phyloP scores from a whole-genome alignment of 30 jellyfish, hydroid and myxozoan species.

The Hydra vulgaris region DNA sequence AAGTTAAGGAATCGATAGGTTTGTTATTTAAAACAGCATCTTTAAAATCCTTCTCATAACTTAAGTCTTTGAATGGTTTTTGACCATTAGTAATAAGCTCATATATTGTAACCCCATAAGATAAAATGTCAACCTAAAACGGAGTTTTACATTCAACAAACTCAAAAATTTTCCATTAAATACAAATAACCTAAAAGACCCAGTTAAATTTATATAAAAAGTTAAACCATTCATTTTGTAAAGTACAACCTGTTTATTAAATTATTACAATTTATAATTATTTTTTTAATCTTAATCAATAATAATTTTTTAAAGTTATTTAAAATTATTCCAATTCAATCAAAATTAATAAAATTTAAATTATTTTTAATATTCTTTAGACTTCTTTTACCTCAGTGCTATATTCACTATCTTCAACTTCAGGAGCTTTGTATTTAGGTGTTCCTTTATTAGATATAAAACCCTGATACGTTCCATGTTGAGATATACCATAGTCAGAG shows the following conservation, averaged over 20 bases:
- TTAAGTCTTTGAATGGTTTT: constrained; percentile 41
- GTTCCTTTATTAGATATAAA: constrained; percentile 55
- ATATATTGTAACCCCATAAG: constrained; percentile 67
- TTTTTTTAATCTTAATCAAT: too few species aligned
- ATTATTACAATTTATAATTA: too few species aligned
- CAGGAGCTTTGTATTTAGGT: constrained; percentile 86
- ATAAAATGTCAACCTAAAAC: constrained; percentile 82
- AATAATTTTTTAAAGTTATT: too few species aligned
- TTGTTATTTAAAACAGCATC: constrained; percentile 20
- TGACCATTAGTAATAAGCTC: constrained; percentile 69
- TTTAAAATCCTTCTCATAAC: constrained; percentile 18
- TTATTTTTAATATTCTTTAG: background rate
- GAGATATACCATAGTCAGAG: constrained; percentile 91
- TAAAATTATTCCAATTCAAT: background rate
- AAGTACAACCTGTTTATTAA: too few species aligned
- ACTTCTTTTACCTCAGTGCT: constrained; percentile 58
- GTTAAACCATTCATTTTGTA: too few species aligned
- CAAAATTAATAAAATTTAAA: background rate
- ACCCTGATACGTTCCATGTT: constrained; percentile 61
- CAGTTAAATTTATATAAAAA: too few species aligned
- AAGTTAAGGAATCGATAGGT: constrained; percentile 29
- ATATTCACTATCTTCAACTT: constrained; percentile 48
- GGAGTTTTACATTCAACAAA: too few species aligned
- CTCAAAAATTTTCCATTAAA: too few species aligned
- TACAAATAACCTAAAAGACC: too few species aligned